Conservation (phyloP, 2,113 vertebrate genomes). For the Ploceus nigricollis region DNA sequence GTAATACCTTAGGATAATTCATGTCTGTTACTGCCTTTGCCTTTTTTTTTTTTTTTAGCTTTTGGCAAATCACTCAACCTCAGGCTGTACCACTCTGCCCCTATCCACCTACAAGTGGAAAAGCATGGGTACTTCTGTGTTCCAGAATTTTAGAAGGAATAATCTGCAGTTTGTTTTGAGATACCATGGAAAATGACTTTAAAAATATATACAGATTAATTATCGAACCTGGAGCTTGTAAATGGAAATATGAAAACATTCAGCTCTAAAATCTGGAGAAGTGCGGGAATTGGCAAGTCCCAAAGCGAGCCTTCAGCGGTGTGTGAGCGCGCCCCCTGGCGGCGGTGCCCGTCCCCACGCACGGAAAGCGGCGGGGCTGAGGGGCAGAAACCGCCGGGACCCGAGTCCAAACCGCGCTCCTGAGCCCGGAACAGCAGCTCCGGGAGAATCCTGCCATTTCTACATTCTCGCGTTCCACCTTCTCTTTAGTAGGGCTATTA, state of each 20-base stretch:
- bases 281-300: fast-evolving
- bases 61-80: neutral
- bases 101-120: neutral
- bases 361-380: fast-evolving
- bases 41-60: neutral
- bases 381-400: neutral
- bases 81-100: fast-evolving
- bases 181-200: neutral
- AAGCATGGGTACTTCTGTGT: neutral
- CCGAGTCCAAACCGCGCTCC: neutral
- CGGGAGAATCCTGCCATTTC: neutral
- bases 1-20: neutral
- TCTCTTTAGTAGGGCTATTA: neutral
- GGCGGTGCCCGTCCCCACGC: neutral
- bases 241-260: neutral
- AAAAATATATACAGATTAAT: neutral
- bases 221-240: neutral
- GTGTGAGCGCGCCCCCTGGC: neutral
- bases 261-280: fast-evolving
- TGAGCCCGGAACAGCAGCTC: neutral
- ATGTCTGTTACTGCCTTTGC: neutral
- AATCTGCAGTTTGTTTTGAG: neutral
- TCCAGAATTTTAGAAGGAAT: neutral
- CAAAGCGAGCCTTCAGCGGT: fast-evolving
- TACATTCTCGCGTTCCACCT: neutral